phyloP scores from a whole-genome alignment of 2,888 invertebrate species.

The Diplolepis rosae region DNA sequence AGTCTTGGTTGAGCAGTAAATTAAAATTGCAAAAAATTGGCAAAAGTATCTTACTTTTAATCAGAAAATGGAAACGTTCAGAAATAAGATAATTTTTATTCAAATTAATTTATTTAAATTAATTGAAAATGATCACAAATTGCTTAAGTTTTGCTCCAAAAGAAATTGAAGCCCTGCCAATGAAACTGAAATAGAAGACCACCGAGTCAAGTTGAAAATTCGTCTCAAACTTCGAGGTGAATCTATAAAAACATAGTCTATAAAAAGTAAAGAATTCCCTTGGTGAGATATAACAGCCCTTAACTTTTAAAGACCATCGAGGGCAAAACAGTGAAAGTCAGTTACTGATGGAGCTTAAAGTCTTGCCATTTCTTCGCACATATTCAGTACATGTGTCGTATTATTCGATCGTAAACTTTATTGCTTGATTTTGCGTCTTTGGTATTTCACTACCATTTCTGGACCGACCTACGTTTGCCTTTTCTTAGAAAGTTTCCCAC shows the following conservation, averaged over 20 bases:
- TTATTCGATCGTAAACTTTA: slow-evolving; percentile 26
- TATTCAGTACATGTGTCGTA: slow-evolving; percentile 23
- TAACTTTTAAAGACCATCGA: slow-evolving; percentile 5
- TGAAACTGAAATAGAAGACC: background rate
- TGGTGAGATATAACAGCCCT: background rate
- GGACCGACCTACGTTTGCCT: background rate
- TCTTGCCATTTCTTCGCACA: slow-evolving; percentile 3
- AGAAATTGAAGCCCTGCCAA: background rate
- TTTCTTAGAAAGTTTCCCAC: slow-evolving; percentile 39
- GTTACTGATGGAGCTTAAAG: slow-evolving; percentile 10
- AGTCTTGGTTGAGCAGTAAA: background rate
- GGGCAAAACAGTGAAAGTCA: slow-evolving; percentile 6
- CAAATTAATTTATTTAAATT: background rate
- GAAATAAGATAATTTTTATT: background rate
- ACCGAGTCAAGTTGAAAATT: too few species aligned
- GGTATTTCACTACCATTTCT: slow-evolving; percentile 5
- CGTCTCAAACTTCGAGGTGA: too few species aligned
- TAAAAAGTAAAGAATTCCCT: background rate
- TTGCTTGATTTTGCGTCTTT: background rate
- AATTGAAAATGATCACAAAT: background rate
- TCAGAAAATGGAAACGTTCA: too few species aligned
- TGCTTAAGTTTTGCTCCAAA: too few species aligned
- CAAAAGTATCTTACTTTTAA: too few species aligned
- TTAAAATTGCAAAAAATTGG: background rate
- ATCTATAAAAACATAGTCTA: background rate